Evolutionary conservation across 2,797 vertebrate genomes (phyloP).

Genomic region (Parauchenoglanis ngamensis): DNA sequence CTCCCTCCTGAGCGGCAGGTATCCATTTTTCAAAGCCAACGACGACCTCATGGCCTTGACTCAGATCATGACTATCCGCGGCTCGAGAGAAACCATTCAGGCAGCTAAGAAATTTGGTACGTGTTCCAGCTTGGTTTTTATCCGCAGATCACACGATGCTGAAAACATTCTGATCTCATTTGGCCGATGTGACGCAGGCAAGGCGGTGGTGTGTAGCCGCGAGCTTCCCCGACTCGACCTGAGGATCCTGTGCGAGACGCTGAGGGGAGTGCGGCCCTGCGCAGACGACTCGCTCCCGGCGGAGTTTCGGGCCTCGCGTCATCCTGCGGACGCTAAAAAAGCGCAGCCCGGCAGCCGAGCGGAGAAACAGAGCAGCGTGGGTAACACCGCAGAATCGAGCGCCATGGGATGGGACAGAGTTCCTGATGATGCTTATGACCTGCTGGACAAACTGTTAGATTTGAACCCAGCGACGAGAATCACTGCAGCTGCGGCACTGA

Average conservation of each 20-base stretch:
- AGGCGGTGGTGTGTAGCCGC: constrained; percentile 88
- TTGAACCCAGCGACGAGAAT: constrained; percentile 91
- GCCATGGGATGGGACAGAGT: constrained; percentile 83
- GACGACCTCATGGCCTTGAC: constrained; percentile 94
- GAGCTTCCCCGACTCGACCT: constrained; percentile 89
- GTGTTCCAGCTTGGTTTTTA: constrained; percentile 49
- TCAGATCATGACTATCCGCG: constrained; percentile 96
- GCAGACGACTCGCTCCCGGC: constrained; percentile 47
- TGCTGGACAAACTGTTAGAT: constrained; percentile 91
- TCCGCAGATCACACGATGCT: too few species aligned
- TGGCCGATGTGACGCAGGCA: constrained; percentile 73
- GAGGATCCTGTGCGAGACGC: constrained; percentile 85
- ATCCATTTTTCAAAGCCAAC: constrained; percentile 97
- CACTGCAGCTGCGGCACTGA: constrained; percentile 84
- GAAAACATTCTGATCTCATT: not conserved
- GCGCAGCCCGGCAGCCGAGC: not conserved
- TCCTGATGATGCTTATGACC: constrained; percentile 86
- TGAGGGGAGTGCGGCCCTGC: constrained; percentile 73
- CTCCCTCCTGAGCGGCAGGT: constrained; percentile 92
- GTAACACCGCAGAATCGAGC: constrained; percentile 13
- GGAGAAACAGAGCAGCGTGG: not conserved
- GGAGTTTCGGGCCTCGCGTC: constrained; percentile 30
- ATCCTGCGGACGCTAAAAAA: constrained; percentile 32
- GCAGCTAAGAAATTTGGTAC: constrained; percentile 91
- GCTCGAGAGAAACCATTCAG: constrained; percentile 89